phyloP scores from a whole-genome alignment of 1,140 invertebrate genomes.

The Drosophila bocki region DNA sequence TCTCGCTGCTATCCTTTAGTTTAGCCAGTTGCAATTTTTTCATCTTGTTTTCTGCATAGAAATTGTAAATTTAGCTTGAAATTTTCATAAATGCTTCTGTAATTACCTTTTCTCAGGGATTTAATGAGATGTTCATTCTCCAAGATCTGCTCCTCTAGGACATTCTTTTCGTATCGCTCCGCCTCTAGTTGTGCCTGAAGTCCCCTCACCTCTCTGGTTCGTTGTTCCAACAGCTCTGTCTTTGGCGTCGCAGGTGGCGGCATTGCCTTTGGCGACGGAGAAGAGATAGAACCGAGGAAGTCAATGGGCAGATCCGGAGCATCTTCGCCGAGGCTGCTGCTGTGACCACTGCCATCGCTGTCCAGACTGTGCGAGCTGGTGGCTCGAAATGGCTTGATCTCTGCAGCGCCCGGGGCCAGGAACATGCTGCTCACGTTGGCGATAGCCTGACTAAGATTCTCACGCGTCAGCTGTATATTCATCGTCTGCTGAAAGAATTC shows the following conservation, averaged over 20 bases:
- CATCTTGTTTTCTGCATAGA: constrained; percentile 29
- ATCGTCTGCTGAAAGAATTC: constrained; percentile 60
- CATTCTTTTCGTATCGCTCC: constrained; percentile 70
- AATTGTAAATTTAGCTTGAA: too few species aligned
- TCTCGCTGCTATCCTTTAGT: constrained; percentile 12
- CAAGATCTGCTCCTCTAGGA: constrained; percentile 68
- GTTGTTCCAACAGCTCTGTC: constrained; percentile 62
- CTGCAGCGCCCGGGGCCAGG: not conserved
- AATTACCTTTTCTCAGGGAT: constrained; percentile 30
- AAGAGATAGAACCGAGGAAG: not conserved
- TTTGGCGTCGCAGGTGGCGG: constrained; percentile 68
- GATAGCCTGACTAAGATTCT: constrained; percentile 49
- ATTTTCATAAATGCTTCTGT: not conserved
- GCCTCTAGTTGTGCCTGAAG: constrained; percentile 66
- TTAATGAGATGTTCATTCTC: constrained; percentile 58
- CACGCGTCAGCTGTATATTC: constrained; percentile 35
- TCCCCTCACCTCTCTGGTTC: constrained; percentile 61
- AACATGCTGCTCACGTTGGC: constrained; percentile 22
- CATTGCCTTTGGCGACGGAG: constrained; percentile 8
- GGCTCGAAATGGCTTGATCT: not conserved
- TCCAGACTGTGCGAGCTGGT: constrained; percentile 12
- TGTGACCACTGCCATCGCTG: constrained; percentile 7
- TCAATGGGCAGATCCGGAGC: not conserved
- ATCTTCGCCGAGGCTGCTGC: constrained; percentile 9
- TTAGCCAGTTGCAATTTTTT: constrained; percentile 39